Base-by-base conservation (phyloP, 1,140 invertebrate genomes). In the Fopius arisanus region DNA sequence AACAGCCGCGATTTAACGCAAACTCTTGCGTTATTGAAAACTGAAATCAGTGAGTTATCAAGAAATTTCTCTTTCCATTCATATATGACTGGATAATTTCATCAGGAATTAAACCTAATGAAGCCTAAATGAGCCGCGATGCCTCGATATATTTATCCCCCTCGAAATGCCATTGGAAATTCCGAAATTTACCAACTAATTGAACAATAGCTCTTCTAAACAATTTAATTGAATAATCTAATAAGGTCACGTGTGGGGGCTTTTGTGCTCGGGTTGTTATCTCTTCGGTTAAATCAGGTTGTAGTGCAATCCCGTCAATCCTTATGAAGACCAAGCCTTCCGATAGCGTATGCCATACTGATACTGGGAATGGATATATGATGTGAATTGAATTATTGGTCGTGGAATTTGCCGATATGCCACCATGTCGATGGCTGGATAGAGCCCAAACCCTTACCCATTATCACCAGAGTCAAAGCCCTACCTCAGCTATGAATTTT, bases 151-250 rank as follows among this genome's bases (percentile, higher is more conserved):
- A 37, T 37, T 37, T 37, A 37, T 37, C 33, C 33, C 9, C 33
- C 12, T 10, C 33, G 14, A 51, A 21, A 2, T 16, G n/a, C 33
- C 43, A 14, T 16, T 0, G 43, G 19, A 51, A 51, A 51, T 51
- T 16, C 19, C 43, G 19, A 59, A 59, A 59, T 59, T 59, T 21
- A 59, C 6, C 23, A n/a, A 26, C 23, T 26, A 59, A 10, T 26
- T 26, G 54, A 26, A 10, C 54, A 59, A 59, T 59, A 59, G 4
- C 43, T 26, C 54, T 23, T 4, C 4, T 21, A 12, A 59, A 59
- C 23, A 59, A 59, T 59, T 23, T 59, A 28, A 59, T 59, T 59
- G 54, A 59, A 59, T 59, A 59, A 59, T 59, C 54, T 59, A 59
- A 59, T 59, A 23, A 59, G 23, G 23, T 59, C 54, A 59, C 54